Percentiles rank a stretch among this genome's conserved stretches.
Evolutionary conservation across 2,113 vertebrate genomes (phyloP).

Genomic region (Mystacornis crossleyi): DNA sequence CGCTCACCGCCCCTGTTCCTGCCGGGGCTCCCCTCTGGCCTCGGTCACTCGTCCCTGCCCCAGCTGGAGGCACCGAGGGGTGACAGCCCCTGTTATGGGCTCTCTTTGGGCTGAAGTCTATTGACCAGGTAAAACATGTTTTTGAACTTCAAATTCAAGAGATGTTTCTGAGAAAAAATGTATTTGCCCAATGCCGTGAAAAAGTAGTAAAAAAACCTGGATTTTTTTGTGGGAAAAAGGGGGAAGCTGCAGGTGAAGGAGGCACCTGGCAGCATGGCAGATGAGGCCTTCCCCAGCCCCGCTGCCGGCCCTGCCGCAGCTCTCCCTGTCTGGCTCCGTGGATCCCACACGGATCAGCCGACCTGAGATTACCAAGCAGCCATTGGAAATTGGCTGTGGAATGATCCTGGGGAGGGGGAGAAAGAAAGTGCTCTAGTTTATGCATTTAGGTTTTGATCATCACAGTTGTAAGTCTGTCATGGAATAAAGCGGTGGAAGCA

Average conservation of each 20-base stretch:
- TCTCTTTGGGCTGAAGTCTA: not conserved
- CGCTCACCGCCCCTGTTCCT: not conserved
- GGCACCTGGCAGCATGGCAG: accelerated
- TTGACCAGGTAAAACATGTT: accelerated
- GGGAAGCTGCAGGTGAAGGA: not conserved
- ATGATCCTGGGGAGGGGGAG: not conserved
- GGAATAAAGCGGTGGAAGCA: not conserved
- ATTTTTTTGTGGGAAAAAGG: not conserved
- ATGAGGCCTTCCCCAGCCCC: accelerated
- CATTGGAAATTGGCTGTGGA: accelerated
- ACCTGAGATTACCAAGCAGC: not conserved
- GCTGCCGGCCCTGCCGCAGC: accelerated
- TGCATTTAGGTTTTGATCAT: not conserved
- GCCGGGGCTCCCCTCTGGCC: not conserved
- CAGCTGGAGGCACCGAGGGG: accelerated
- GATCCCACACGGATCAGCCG: not conserved
- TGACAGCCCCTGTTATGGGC: not conserved
- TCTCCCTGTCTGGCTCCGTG: not conserved
- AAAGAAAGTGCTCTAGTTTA: not conserved
- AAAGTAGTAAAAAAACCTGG: not conserved
- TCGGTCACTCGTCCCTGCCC: accelerated
- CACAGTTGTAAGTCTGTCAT: accelerated
- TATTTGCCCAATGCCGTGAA: not conserved
- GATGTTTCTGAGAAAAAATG: not conserved
- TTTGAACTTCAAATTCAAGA: not conserved